These are phyloP conservation scores for Clarias gariepinus DNA, from an alignment of 2,113 vertebrate species.

Conservation along the genomic window DNA sequence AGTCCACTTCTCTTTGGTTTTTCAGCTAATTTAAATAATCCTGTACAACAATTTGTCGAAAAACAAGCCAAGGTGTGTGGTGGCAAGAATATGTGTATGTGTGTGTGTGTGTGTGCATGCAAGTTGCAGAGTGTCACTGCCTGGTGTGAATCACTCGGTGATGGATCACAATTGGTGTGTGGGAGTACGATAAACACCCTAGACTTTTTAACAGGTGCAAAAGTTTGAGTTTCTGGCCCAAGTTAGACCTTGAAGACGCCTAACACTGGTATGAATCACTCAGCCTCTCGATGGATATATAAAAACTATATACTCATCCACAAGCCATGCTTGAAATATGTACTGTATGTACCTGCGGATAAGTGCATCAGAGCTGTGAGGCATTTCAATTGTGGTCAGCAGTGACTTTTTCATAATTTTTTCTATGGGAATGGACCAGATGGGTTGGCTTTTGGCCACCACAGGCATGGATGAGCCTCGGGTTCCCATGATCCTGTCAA, in stretches of 20 bases:
- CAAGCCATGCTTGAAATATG: constrained; percentile 82
- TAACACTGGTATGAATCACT: constrained; percentile 75
- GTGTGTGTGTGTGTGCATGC: neutral
- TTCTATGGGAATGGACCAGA: too few species aligned
- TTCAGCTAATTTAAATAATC: neutral
- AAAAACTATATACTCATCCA: constrained; percentile 76
- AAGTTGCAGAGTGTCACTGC: constrained; percentile 67
- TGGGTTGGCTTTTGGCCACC: too few species aligned
- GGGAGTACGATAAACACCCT: constrained; percentile 72
- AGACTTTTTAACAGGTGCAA: constrained; percentile 81
- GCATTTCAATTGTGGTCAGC: too few species aligned
- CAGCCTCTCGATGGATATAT: constrained; percentile 69
- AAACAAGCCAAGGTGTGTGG: constrained; percentile 40
- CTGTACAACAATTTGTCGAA: neutral
- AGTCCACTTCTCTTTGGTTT: neutral
- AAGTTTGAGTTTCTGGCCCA: constrained; percentile 83
- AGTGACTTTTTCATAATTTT: too few species aligned
- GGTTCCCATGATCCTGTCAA: too few species aligned
- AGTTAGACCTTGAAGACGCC: constrained; percentile 53
- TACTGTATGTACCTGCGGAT: constrained; percentile 73
- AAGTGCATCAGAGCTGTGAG: too few species aligned
- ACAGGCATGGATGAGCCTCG: too few species aligned
- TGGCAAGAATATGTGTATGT: constrained; percentile 16
- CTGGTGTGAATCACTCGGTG: constrained; percentile 78
- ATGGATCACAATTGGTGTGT: constrained; percentile 81